These are phyloP conservation scores for Molanna angustata DNA, from an alignment of 2,888 invertebrate genomes.

Conservation along the genomic window DNA sequence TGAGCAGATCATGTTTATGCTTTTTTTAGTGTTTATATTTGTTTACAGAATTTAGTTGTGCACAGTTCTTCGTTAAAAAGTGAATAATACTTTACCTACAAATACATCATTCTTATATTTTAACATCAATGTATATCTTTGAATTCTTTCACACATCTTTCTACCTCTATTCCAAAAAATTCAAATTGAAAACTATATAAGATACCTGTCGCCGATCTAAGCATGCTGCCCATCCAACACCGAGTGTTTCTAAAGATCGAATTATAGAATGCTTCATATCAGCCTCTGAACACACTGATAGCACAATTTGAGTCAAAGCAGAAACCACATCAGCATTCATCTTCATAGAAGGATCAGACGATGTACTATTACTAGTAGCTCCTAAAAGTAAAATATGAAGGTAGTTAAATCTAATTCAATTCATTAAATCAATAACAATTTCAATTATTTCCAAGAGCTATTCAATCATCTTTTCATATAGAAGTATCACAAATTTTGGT, in stretches of 20 bases:
- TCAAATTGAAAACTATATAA: background rate
- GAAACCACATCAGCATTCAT: constrained; percentile 60
- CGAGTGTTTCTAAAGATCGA: constrained; percentile 58
- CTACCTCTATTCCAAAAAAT: background rate
- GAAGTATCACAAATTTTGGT: too few species aligned
- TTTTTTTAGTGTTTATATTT: too few species aligned
- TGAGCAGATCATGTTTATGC: too few species aligned
- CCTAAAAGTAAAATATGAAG: constrained; percentile 16
- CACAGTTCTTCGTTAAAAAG: too few species aligned
- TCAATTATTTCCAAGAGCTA: too few species aligned
- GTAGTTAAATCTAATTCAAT: too few species aligned
- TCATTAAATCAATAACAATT: too few species aligned
- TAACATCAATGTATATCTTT: background rate
- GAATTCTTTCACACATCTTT: background rate
- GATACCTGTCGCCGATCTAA: constrained; percentile 72
- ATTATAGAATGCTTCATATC: constrained; percentile 65
- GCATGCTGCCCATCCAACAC: constrained; percentile 65
- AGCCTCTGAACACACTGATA: constrained; percentile 60
- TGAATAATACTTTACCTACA: background rate
- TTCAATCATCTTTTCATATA: too few species aligned
- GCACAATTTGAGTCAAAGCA: constrained; percentile 62
- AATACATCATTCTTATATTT: background rate
- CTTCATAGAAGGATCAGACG: constrained; percentile 43
- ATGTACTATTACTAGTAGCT: constrained; percentile 11
- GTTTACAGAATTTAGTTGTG: too few species aligned